Base-by-base conservation (phyloP, 2,113 vertebrate species). In the Fregetta grallaria region DNA sequence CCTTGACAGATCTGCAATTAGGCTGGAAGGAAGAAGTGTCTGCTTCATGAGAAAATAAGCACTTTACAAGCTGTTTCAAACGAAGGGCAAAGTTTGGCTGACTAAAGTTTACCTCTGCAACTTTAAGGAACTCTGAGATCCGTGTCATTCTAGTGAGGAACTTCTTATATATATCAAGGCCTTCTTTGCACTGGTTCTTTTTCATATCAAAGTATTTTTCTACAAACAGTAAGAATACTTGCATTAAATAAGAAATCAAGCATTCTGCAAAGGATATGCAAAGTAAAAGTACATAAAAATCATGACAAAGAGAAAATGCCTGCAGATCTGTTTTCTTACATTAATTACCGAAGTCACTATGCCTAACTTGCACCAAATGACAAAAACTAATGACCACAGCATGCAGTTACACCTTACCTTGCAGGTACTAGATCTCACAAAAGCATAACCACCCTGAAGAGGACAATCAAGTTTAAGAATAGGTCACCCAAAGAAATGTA, bases 191-290 rank as follows among this genome's bases (percentile, higher is more conserved):
- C 77, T 99, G 99, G 94, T 99, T 99, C 97, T 99, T 99, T 98
- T 99, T 99, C 99, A 99, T 99, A 97, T 99, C 99, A 93, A 99
- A 99, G 96, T 99, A 99, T 98, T 99, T 99, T 98, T 99, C 99
- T 99, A 97, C 78, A 72, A 96, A 96, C 79, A 65, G 36, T 44
- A 61, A 95, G 34, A 85, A 83, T 19, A 86, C 17, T 79, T 47
- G 27, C 78, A 76, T 84, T 74, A 93, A 80, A 34, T 36, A 65
- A 65, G 42, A 45, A 66, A 53, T 45, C 27, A 66, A 65, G 12
- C 47, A 77, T 38, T 74, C 62, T 82, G 23, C 27, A 90, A 87
- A 73, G 40, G 11, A 42, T 52, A 50, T 7, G 18, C 26, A 7
- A 85, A 82, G 40, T 55, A 78, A 75, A 59, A 59, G 13, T 27